phyloP scores from a whole-genome alignment of 2,113 vertebrate species.

The Galeopterus variegatus region DNA sequence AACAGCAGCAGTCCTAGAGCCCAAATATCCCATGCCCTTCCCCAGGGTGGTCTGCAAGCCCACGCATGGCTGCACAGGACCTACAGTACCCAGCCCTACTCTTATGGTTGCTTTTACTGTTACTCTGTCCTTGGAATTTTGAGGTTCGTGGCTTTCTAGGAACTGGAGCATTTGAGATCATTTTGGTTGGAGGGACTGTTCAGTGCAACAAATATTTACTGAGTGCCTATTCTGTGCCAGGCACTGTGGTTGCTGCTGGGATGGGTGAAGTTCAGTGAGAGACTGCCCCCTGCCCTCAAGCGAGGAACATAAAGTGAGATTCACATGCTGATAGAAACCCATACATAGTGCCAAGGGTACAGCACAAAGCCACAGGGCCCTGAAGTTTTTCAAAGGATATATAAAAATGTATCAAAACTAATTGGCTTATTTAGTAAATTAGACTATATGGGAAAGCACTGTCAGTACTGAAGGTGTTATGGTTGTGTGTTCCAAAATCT shows the following conservation, averaged over 20 bases:
- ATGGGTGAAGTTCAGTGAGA: not conserved
- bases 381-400: too few relatives aligned
- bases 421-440: too few relatives aligned
- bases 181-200: not conserved
- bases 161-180: not conserved
- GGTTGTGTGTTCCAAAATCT: too few relatives aligned
- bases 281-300: not conserved
- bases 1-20: not conserved
- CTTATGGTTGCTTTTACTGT: not conserved
- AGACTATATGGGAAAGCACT: too few relatives aligned
- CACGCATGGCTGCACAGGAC: not conserved
- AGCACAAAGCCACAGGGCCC: not conserved
- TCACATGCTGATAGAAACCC: not conserved
- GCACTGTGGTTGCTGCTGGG: not conserved
- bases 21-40: not conserved
- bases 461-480: too few relatives aligned
- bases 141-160: not conserved
- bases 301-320: not conserved
- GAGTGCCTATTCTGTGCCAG: not conserved
- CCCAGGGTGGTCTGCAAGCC: not conserved
- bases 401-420: too few relatives aligned
- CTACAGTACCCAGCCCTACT: not conserved
- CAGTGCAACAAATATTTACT: not conserved
- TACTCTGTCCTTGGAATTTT: constrained; percentile 2
- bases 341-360: not conserved